Base-by-base conservation (phyloP, 2,888 invertebrate genomes). In the Adela reaumurella region DNA sequence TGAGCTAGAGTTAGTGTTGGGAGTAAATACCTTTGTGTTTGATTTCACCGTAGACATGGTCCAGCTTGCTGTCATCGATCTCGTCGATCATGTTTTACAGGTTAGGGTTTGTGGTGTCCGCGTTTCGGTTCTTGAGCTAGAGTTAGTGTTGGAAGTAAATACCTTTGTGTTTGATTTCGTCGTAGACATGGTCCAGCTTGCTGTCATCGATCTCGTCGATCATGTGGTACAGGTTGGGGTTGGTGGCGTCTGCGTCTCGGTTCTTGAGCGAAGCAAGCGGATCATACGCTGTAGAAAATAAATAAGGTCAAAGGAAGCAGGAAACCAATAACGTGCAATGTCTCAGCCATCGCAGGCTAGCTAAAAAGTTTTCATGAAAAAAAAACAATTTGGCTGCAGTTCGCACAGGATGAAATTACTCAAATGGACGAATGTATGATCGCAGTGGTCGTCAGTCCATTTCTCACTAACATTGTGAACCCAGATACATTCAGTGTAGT, bases 41-140 rank as follows among this genome's bases (percentile, higher is more conserved):
- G 55, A 94, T 93, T 70, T 94, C 94, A 63, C 92, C 93, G 60
- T 94, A 94, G 1, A 94, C 86, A 61, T 94, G 93, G 58, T 94
- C 93, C 49, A 88, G 68, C 57, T 87, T 88, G 50, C 85, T 84
- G 48, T 86, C 82, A n/a, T n/a, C n/a, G n/a, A n/a, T n/a, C n/a
- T n/a, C n/a, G n/a, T n/a, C n/a, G 53, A 91, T 88, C 57, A 87
- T 88, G 57, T 93, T 88, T 63, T 94, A 94, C 48, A 92, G 82
- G 61, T 90, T 92, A 0, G 94, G 94, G 73, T 94, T 94, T 10
- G 90, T 90, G 24, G 86, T 78, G 64, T 94, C 94, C 0, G 94
- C 94, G 58, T 91, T 91, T 56, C 85, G 82, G 63, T 94, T 94
- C 67, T 94, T 94, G 54, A 88, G 65, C 2, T n/a, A n/a, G n/a